A percentile compares a stretch with the other conserved stretches of the same genome.
Conservation (phyloP, 2,797 vertebrate species). For the Adrianichthys oophorus region DNA sequence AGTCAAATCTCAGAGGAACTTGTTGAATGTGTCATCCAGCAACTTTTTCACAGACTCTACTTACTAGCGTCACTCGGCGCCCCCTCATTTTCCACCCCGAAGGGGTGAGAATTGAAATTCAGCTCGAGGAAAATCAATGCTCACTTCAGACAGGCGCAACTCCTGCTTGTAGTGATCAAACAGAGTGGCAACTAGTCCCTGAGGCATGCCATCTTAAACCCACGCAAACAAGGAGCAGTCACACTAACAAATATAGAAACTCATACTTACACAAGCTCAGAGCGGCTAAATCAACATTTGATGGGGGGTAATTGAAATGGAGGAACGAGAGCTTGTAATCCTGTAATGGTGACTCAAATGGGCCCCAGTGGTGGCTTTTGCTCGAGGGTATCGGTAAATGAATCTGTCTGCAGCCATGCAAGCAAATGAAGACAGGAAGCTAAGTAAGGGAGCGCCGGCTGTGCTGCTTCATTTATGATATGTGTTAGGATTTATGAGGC, state of each 20-base stretch:
- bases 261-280: constrained; percentile 15
- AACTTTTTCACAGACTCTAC: constrained; percentile 25
- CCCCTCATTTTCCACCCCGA: constrained; percentile 12
- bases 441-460: constrained; percentile 54
- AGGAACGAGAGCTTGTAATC: constrained; percentile 49
- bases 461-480: constrained; percentile 72
- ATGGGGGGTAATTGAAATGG: constrained; percentile 52
- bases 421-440: constrained; percentile 58
- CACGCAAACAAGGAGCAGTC: constrained; percentile 29
- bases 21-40: not conserved
- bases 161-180: constrained; percentile 59
- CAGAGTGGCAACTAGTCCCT: constrained; percentile 50
- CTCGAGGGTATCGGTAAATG: constrained; percentile 57
- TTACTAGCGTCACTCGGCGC: constrained; percentile 4
- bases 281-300: constrained; percentile 48
- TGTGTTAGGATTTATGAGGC: constrained; percentile 78
- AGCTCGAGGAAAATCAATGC: constrained; percentile 52
- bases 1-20: constrained; percentile 12
- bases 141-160: constrained; percentile 49
- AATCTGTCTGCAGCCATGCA: constrained; percentile 59
- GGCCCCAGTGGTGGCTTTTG: constrained; percentile 46
- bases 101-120: constrained; percentile 40
- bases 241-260: constrained; percentile 10
- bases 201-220: constrained; percentile 46
- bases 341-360: constrained; percentile 55